Conservation (phyloP, 1,140 invertebrate genomes). For the Zaprionus gabonicus region DNA sequence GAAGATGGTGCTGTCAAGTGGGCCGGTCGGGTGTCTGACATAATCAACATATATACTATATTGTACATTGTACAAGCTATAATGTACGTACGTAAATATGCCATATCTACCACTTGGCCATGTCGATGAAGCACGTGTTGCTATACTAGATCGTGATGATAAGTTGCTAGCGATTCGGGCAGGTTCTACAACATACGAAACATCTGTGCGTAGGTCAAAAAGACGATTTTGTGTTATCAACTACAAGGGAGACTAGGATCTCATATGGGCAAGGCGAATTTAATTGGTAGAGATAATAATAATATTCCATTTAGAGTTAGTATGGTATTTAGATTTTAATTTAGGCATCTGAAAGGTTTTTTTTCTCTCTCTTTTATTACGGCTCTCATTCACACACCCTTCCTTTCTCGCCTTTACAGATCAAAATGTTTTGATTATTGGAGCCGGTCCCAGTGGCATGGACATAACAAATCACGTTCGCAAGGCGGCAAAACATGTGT, state of each 20-base stretch:
- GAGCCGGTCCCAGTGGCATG: slow-evolving; percentile 95
- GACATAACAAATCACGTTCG: slow-evolving; percentile 93
- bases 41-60: slow-evolving; percentile 11
- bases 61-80: background rate
- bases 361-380: background rate
- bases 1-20: slow-evolving; percentile 9
- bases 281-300: background rate
- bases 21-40: slow-evolving; percentile 21
- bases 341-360: too few relatives aligned
- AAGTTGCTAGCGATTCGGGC: background rate
- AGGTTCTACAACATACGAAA: background rate
- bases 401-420: slow-evolving; percentile 29
- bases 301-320: background rate
- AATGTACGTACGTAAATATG: background rate
- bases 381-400: background rate
- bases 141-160: slow-evolving; percentile 19
- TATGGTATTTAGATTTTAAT: too few relatives aligned
- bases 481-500: slow-evolving; percentile 87
- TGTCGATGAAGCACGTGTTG: slow-evolving; percentile 42
- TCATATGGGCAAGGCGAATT: background rate
- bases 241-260: background rate
- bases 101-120: background rate
- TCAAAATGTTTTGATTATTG: slow-evolving; percentile 90
- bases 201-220: background rate
- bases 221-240: background rate